Evolutionary conservation across 2,888 invertebrate species (phyloP).

Genomic region (Peribatodes rhomboidaria): DNA sequence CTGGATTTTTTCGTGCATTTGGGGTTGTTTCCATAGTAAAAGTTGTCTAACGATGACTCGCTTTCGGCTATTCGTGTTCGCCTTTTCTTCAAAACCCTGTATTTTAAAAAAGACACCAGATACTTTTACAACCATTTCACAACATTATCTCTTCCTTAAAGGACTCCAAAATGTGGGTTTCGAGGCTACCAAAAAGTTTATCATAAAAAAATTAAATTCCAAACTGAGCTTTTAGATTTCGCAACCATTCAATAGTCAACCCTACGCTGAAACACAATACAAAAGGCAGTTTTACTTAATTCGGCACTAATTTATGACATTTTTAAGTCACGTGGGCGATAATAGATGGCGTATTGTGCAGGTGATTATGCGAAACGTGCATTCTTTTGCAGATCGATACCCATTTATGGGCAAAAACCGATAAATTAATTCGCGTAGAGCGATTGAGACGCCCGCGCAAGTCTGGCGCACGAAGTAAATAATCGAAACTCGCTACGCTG

Average conservation of each 20-base stretch:
- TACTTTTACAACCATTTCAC: no score
- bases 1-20: no score
- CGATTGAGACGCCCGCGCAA: constrained; percentile 43
- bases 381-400: constrained; percentile 32
- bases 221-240: not conserved
- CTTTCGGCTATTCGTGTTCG: no score
- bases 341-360: constrained; percentile 30
- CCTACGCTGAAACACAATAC: not conserved
- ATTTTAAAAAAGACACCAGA: no score
- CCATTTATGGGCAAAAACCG: constrained; percentile 44
- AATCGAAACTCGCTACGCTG: constrained; percentile 5
- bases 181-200: no score
- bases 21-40: no score
- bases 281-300: constrained; percentile 25
- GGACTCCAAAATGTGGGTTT: no score
- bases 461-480: constrained; percentile 38
- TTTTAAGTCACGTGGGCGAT: constrained; percentile 24
- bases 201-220: no score
- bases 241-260: not conserved
- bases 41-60: no score
- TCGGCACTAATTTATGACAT: constrained; percentile 27
- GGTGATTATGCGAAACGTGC: constrained; percentile 33
- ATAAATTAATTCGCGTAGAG: constrained; percentile 44
- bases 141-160: no score
- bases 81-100: no score